These are phyloP conservation scores for Ylistrum balloti DNA, from an alignment of 1,140 invertebrate genomes.

Conservation along the genomic window DNA sequence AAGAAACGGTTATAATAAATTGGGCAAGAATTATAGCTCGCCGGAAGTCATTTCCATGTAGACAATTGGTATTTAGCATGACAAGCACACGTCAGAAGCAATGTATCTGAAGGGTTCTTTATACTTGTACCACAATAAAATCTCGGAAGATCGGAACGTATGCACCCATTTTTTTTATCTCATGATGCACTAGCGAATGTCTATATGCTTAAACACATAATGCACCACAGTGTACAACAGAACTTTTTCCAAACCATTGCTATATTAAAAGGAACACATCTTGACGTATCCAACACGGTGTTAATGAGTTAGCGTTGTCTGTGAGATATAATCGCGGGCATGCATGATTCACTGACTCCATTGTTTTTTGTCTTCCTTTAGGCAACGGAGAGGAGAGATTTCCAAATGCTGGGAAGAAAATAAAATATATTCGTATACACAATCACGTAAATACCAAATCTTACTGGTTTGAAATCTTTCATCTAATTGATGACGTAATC, in stretches of 20 bases:
- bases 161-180: too few species aligned
- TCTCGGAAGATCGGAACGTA: too few species aligned
- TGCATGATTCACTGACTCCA: background rate
- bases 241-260: background rate
- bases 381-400: background rate
- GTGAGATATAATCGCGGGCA: background rate
- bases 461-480: too few species aligned
- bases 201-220: background rate
- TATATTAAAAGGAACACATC: background rate
- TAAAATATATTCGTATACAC: too few species aligned
- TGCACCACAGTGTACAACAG: background rate
- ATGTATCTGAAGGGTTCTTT: too few species aligned
- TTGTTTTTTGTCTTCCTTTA: background rate
- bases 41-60: background rate
- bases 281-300: background rate
- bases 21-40: too few species aligned
- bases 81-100: constrained; percentile 16
- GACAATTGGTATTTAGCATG: background rate
- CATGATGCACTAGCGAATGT: background rate
- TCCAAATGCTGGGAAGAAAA: too few species aligned
- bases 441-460: too few species aligned
- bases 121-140: too few species aligned
- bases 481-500: too few species aligned
- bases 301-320: background rate
- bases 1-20: too few species aligned